A percentile compares a stretch with the other conserved stretches of the same genome.
Evolutionary conservation across 1,140 invertebrate genomes (phyloP).

Genomic region (Oedothorax gibbosus): DNA sequence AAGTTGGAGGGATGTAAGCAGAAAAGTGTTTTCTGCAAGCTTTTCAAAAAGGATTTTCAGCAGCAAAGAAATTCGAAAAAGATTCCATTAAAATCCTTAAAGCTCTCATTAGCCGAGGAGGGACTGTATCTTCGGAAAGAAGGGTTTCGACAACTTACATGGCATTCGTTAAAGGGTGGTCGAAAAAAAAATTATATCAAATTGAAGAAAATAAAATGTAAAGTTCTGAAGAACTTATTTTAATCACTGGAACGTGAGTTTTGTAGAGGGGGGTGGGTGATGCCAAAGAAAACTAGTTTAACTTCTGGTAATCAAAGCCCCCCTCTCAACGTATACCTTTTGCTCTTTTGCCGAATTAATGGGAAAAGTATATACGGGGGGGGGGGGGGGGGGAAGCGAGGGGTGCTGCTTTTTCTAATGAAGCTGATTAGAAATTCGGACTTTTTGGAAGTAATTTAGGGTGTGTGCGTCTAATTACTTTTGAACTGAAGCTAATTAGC

Average conservation of each 20-base stretch:
- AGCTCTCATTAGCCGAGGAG: constrained; percentile 53
- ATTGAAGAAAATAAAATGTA: constrained; percentile 16
- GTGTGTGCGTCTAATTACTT: constrained; percentile 62
- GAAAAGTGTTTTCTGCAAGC: constrained; percentile 25
- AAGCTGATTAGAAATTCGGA: constrained; percentile 62
- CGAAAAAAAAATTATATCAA: constrained; percentile 16
- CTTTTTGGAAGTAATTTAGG: constrained; percentile 62
- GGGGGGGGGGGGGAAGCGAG: background rate
- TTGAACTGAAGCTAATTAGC: constrained; percentile 62
- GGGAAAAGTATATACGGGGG: constrained; percentile 29
- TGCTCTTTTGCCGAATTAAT: constrained; percentile 49
- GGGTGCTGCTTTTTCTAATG: constrained; percentile 49
- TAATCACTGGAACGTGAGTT: constrained; percentile 47
- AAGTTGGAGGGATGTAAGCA: background rate
- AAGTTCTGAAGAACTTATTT: constrained; percentile 41
- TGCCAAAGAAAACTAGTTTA: constrained; percentile 59
- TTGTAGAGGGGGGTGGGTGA: background rate
- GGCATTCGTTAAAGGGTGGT: background rate
- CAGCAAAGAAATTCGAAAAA: background rate
- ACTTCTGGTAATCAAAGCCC: constrained; percentile 61
- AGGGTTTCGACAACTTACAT: constrained; percentile 43
- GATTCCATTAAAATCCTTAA: constrained; percentile 54
- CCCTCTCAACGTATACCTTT: constrained; percentile 50
- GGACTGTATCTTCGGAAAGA: constrained; percentile 28
- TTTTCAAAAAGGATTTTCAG: constrained; percentile 46